Percentiles rank a stretch among this genome's conserved stretches.
Evolutionary conservation across 2,888 invertebrate genomes (phyloP).

Genomic region (Rhagophthalmus giganteus): DNA sequence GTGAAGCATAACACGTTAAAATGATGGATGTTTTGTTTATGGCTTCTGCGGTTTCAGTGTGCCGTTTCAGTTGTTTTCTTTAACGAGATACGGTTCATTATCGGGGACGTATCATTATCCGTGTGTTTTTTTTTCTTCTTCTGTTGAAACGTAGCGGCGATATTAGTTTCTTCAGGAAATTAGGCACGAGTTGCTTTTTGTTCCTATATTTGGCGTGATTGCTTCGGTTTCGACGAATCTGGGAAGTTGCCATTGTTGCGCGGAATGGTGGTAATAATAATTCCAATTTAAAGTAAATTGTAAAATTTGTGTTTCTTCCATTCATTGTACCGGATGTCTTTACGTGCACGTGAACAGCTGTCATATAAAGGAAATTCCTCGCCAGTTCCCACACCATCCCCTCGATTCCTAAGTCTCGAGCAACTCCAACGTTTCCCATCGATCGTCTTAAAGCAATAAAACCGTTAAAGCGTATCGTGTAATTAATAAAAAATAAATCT

Average conservation of each 20-base stretch:
- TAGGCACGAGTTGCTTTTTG: constrained; percentile 2
- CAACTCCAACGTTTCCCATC: constrained; percentile 10
- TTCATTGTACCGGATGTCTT: constrained; percentile 23
- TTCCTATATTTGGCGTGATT: background rate
- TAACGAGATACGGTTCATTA: constrained; percentile 16
- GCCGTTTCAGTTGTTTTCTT: constrained; percentile 13
- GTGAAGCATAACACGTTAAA: constrained; percentile 21
- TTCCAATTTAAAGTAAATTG: too few species aligned
- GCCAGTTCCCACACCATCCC: constrained; percentile 29
- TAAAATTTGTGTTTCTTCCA: background rate
- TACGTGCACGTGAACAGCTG: constrained; percentile 26
- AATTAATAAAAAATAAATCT: background rate
- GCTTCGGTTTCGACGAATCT: background rate
- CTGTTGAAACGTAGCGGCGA: background rate
- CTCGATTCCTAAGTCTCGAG: constrained; percentile 9
- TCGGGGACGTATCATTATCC: constrained; percentile 5
- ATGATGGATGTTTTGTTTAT: constrained; percentile 28
- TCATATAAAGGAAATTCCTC: constrained; percentile 15
- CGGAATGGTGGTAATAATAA: too few species aligned
- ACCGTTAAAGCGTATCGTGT: background rate
- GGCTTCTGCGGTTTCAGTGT: constrained; percentile 24
- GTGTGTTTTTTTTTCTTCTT: background rate
- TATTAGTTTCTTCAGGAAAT: background rate
- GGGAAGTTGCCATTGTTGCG: background rate
- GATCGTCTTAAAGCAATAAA: background rate